phyloP scores from a whole-genome alignment of 2,797 vertebrate genomes.

The Brachymystax lenok region DNA sequence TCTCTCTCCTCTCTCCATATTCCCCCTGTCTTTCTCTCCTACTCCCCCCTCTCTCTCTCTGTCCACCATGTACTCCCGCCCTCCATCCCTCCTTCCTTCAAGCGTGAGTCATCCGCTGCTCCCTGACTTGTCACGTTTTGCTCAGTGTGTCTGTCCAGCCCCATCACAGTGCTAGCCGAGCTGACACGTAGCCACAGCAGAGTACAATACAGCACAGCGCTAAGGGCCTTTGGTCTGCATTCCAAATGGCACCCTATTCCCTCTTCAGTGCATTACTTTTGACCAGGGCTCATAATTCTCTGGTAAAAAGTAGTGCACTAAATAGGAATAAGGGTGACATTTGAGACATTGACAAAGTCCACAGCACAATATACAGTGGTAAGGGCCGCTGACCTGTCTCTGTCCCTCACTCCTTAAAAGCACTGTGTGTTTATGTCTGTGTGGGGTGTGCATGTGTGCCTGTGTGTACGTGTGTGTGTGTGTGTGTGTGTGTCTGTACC shows the following conservation, averaged over 20 bases:
- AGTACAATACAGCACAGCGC: neutral
- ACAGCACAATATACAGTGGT: neutral
- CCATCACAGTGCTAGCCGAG: constrained; percentile 53
- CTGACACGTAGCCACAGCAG: constrained; percentile 59
- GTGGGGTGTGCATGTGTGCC: neutral
- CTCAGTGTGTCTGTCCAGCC: constrained; percentile 54
- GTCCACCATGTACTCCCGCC: constrained; percentile 13
- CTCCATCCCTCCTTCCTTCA: constrained; percentile 51
- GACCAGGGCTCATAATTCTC: neutral
- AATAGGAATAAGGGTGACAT: neutral
- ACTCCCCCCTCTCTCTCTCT: neutral
- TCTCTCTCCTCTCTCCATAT: neutral
- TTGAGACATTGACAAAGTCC: neutral
- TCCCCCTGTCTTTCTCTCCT: neutral
- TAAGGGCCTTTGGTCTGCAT: neutral
- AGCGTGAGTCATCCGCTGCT: constrained; percentile 66
- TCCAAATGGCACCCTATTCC: neutral
- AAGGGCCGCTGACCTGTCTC: constrained; percentile 49
- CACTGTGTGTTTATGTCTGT: neutral
- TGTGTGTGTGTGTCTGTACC: neutral
- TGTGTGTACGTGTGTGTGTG: neutral
- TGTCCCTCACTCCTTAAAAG: constrained; percentile 46
- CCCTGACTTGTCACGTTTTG: constrained; percentile 61
- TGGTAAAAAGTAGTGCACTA: neutral
- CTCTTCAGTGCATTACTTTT: neutral